Percentiles rank a stretch among this genome's conserved stretches.
Conservation (phyloP, 2,888 invertebrate genomes). For the Agonopterix alstromeriana region DNA sequence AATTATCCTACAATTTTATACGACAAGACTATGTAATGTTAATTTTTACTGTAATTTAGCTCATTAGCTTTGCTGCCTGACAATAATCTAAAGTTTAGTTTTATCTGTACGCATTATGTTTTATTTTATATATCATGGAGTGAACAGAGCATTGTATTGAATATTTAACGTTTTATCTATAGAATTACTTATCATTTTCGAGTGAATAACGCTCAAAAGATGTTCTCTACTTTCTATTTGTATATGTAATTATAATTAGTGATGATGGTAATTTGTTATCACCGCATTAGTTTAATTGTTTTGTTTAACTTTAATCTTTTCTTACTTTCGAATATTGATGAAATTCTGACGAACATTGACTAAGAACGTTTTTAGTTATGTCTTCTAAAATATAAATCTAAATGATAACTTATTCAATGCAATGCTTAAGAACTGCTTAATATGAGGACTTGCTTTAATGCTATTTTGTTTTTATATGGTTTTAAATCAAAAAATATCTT, state of each 20-base stretch:
- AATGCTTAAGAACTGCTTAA: no score
- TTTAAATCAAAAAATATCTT: no score
- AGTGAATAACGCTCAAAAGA: neutral
- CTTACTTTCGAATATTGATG: no score
- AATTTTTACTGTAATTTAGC: slow-evolving; percentile 35
- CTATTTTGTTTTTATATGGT: no score
- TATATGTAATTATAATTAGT: neutral
- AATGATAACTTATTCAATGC: no score
- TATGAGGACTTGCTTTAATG: no score
- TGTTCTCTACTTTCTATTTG: neutral
- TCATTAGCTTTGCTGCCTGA: slow-evolving; percentile 57
- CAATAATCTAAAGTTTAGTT: slow-evolving; percentile 56
- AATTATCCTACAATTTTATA: slow-evolving; percentile 24
- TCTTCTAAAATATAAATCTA: no score
- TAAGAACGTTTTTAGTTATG: no score
- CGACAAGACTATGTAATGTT: slow-evolving; percentile 48
- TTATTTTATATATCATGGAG: slow-evolving; percentile 27
- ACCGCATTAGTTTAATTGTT: no score
- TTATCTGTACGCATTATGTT: slow-evolving; percentile 35
- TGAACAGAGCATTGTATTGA: slow-evolving; percentile 30
- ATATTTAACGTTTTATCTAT: slow-evolving; percentile 15
- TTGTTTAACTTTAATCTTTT: no score
- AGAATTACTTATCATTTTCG: slow-evolving; percentile 1
- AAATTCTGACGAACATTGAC: no score
- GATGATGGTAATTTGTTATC: slow-evolving; percentile 7